phyloP scores from a whole-genome alignment of 1,140 invertebrate species.

The Cardiocondyla obscurior region DNA sequence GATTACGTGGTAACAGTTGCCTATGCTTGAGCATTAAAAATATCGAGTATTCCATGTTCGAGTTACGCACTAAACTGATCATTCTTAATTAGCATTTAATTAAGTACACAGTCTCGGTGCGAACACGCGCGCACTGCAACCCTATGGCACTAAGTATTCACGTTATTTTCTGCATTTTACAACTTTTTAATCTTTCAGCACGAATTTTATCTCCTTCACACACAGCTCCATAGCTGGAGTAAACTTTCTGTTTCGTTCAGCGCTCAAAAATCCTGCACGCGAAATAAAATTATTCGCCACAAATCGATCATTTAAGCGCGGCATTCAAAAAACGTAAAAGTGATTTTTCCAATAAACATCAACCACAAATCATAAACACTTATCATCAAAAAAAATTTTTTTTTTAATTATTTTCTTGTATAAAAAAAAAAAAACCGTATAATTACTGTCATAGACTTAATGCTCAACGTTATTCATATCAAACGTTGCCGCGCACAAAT shows the following conservation, averaged over 20 bases:
- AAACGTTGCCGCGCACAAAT: not conserved
- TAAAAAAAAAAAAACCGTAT: not conserved
- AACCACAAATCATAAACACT: not conserved
- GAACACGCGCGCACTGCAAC: constrained; percentile 75
- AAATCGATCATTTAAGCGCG: constrained; percentile 20
- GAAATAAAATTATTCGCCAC: not conserved
- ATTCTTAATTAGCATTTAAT: constrained; percentile 70
- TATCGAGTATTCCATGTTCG: constrained; percentile 11
- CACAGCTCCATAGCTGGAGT: not conserved
- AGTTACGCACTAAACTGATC: constrained; percentile 20
- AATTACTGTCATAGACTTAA: not conserved
- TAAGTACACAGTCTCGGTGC: constrained; percentile 83
- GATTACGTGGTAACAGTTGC: constrained; percentile 52
- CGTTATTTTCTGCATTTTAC: constrained; percentile 67
- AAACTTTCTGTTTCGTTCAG: not conserved
- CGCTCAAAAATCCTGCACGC: constrained; percentile 50
- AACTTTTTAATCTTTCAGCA: constrained; percentile 20
- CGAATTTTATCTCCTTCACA: not conserved
- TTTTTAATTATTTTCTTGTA: not conserved
- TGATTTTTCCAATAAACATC: not conserved
- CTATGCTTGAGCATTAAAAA: constrained; percentile 41
- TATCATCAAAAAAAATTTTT: too few species aligned
- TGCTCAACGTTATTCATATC: not conserved
- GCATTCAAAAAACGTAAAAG: not conserved
- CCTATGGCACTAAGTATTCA: constrained; percentile 84